Evolutionary conservation across 2,113 vertebrate species (phyloP), one percentile per base, ranked within the genome.

Genomic region (Perca schrenkii): DNA sequence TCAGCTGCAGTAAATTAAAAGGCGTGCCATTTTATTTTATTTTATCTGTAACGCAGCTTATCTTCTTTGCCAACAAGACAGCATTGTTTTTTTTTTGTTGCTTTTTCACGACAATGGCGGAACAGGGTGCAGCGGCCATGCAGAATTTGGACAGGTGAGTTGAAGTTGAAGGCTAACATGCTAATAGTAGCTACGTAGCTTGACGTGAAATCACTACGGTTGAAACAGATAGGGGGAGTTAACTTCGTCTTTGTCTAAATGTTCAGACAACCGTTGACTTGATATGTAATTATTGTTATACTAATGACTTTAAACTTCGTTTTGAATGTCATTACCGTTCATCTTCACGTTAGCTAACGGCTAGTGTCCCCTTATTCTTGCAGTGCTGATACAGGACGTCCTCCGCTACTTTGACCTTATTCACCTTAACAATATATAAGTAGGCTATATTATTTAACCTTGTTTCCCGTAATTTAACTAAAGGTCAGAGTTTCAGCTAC

Each of bases 141-240:
- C 95, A 95, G 84, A 95, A 94, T 88, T 66, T 94, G 84, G 95
- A 96, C 94, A 95, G 95, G 95, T 96, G 87, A 94, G 95, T 94
- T 79, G 17, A 84, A 77, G 47, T 88, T 60, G 21, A 49, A n/a
- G 77, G 85, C 89, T 91, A 87, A 69, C 79, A 50, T 79, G 90
- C 89, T 89, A 92, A 60, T 15, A 10, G 17, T 0, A 47, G 70
- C 22, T 70, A 80, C 72, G 64, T 65, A 85, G 71, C 70, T 60
- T 25, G 1, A 36, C 34, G 11, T 47, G 8, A 63, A 67, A 63
- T 65, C 56, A 65, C 19, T 4, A 28, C 13, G 0, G 2, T 12
- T 11, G 50, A 43, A 43, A 17, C 15, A 5, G 4, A 5, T 36
- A 6, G 31, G 1, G 19, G 2, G 31, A 14, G 63, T 40, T 8